Percentiles rank a stretch among this genome's conserved stretches.
Evolutionary conservation across 2,888 invertebrate species (phyloP).

Genomic region (Lasioglossum malachurum): DNA sequence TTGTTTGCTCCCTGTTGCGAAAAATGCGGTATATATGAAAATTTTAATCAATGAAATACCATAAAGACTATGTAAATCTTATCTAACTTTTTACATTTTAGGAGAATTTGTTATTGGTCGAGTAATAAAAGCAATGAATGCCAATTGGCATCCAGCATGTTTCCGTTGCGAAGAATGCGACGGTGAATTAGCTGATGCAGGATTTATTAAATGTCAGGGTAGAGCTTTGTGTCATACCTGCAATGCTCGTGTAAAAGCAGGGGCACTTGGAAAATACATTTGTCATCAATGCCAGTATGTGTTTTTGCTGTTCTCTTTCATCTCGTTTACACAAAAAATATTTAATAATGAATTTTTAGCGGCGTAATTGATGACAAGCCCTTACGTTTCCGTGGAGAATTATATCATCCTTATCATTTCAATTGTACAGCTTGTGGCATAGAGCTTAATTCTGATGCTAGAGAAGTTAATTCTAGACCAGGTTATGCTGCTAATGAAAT

Average conservation of each 20-base stretch:
- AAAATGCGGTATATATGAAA: slow-evolving; percentile 87
- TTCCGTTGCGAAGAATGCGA: slow-evolving; percentile 98
- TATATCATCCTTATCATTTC: slow-evolving; percentile 99
- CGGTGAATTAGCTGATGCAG: slow-evolving; percentile 96
- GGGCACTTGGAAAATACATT: slow-evolving; percentile 97
- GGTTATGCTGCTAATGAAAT: slow-evolving; percentile 96
- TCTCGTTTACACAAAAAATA: slow-evolving; percentile 16
- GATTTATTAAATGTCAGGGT: slow-evolving; percentile 97
- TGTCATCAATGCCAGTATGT: slow-evolving; percentile 99
- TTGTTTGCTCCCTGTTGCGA: slow-evolving; percentile 96
- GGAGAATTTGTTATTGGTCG: slow-evolving; percentile 99
- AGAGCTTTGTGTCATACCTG: slow-evolving; percentile 97
- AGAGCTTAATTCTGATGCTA: slow-evolving; percentile 97
- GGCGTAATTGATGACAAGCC: slow-evolving; percentile 97
- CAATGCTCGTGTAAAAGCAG: slow-evolving; percentile 98
- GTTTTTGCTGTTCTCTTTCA: slow-evolving; percentile 25
- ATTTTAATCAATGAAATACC: neutral
- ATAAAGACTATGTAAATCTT: neutral
- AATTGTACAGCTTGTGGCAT: slow-evolving; percentile 96
- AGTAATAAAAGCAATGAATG: slow-evolving; percentile 99
- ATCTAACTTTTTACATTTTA: slow-evolving; percentile 76
- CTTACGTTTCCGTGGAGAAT: slow-evolving; percentile 96
- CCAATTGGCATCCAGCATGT: slow-evolving; percentile 99
- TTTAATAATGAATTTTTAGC: slow-evolving; percentile 85
- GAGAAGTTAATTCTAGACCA: slow-evolving; percentile 97